Evolutionary conservation across 2,797 vertebrate species (phyloP).

Genomic region (Distichodus sexfasciatus): DNA sequence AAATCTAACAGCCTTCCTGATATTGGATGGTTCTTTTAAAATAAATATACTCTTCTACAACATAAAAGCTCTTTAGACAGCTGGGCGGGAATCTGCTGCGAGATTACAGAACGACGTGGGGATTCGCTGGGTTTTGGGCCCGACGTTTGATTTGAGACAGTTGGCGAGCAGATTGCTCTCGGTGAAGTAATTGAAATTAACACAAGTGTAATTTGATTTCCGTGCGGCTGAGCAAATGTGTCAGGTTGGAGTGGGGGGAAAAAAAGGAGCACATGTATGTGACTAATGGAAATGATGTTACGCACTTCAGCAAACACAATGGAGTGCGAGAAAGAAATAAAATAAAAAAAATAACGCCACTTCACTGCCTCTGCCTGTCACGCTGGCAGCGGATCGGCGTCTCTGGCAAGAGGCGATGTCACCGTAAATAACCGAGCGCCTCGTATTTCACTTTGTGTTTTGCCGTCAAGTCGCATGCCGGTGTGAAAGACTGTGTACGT

Average conservation of each 20-base stretch:
- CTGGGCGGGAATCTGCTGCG: neutral
- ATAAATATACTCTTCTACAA: neutral
- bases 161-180: neutral
- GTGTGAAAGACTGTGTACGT: no score
- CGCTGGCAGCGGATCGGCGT: no score
- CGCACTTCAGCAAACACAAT: slow-evolving; percentile 16
- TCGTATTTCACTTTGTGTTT: no score
- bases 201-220: slow-evolving; percentile 17
- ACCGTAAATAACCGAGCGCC: neutral
- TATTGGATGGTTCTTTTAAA: no score
- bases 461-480: no score
- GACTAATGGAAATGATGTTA: slow-evolving; percentile 24
- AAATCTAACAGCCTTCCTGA: neutral
- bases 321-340: neutral
- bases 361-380: neutral
- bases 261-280: slow-evolving; percentile 17
- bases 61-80: slow-evolving; percentile 9
- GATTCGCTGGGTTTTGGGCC: neutral
- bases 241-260: slow-evolving; percentile 12
- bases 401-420: neutral
- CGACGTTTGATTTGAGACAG: slow-evolving; percentile 13
- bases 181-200: slow-evolving; percentile 45
- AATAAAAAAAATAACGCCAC: neutral
- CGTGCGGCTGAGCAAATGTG: slow-evolving; percentile 17
- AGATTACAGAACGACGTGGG: neutral